Base-by-base conservation (phyloP, 30 jellyfish, hydroid and myxozoan genomes). In the Mastigias papua region DNA sequence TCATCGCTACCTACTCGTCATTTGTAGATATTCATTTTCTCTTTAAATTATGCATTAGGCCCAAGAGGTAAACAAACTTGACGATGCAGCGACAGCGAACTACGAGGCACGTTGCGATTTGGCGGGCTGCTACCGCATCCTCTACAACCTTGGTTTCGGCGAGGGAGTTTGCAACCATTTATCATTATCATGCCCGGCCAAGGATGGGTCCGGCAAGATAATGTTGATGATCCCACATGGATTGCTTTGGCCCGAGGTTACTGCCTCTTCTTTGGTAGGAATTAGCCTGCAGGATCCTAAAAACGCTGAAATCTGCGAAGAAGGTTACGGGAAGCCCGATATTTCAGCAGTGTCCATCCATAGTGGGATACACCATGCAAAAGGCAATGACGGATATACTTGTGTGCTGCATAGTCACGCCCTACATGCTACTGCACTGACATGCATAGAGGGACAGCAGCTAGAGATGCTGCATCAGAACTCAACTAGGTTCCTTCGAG, bases 131-230 rank as follows among this genome's bases (percentile, higher is more conserved):
- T 90, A 90, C 75, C 65, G 97, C 28, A 88, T 78, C 42, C 58
- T 91, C 21, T 67, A 30, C 81, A 70, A 78, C 67, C 32, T 91
- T 76, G 78, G 79, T 37, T 84, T 61, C 62, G 33, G 58, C 58
- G 97, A 91, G 63, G 97, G 97, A 23, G 80, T 78, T 2, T 83
- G 95, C 84, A 91, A 91, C 71, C 97, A 91, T 76, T 34, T 91
- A 35, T 83, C 95, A 0, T 62, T 86, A 17, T 72, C 88, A 19
- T 93, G 96, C 42, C 97, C 97, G 9, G 91, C 95, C 62, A 67
- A 80, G 1, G 97, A 91, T 46, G 95, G 89, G 31, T 84, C 93
- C 0, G 87, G 86, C 42, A 84, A 70, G 42, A 79, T 91, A 13
- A 84, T 84, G 87, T 91, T 91, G 37, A 42, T 84, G 11, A 71